These are phyloP conservation scores for Chionoecetes opilio DNA, from an alignment of 1,140 invertebrate genomes.

Conservation along the genomic window DNA sequence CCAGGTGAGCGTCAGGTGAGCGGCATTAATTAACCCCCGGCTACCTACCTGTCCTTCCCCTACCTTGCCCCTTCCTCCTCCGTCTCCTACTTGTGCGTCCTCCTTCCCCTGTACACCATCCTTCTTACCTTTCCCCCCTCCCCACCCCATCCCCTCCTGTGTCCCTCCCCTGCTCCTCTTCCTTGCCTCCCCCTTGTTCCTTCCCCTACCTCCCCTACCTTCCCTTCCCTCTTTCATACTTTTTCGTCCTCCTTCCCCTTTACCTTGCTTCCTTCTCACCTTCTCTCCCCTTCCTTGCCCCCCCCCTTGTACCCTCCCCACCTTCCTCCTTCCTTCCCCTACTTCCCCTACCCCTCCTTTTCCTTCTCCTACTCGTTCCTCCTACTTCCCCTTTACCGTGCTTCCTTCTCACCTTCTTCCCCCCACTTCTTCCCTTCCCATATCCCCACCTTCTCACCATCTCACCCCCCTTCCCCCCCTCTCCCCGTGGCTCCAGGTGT, in stretches of 20 bases:
- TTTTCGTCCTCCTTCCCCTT: not conserved
- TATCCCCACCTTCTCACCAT: not conserved
- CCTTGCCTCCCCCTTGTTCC: too few species aligned
- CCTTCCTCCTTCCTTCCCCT: not conserved
- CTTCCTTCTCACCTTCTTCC: not conserved
- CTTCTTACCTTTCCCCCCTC: not conserved
- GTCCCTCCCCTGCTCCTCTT: not conserved
- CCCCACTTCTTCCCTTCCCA: not conserved
- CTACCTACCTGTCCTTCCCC: too few species aligned
- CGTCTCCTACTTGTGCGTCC: not conserved
- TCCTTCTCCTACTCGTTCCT: not conserved
- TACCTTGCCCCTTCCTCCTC: not conserved
- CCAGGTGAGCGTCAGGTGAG: not conserved
- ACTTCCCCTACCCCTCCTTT: not conserved
- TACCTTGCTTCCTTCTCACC: not conserved
- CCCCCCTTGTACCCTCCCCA: not conserved
- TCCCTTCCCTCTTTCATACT: not conserved
- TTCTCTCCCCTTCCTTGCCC: not conserved
- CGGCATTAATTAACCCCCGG: not conserved
- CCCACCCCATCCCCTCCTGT: not conserved
- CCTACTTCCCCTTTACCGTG: not conserved
- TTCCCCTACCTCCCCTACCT: not conserved
- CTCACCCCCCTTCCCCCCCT: not conserved
- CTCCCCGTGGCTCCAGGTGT: not conserved
- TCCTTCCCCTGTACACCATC: too few species aligned